Evolutionary conservation across 2,888 invertebrate genomes (phyloP), one percentile per base, ranked within the genome.

Genomic region (Lasiommata megera): DNA sequence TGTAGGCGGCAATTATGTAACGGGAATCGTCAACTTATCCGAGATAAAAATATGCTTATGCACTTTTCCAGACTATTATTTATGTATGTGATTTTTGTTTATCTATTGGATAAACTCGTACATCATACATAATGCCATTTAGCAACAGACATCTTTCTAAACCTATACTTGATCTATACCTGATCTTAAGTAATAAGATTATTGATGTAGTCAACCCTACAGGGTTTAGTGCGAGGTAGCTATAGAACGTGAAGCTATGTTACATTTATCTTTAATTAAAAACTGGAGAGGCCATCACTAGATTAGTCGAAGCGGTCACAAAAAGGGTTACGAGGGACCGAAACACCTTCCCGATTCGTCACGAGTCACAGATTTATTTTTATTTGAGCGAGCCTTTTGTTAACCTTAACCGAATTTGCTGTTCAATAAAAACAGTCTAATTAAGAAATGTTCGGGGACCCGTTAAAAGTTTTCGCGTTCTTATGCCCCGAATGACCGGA

Each of bases 261-360:
- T 75, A 79, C 78, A 84, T 84, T 46, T 85, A 87, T 84, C 80
- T 87, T 88, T 89, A 90, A 89, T 90, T 90, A 90, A 88, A 88
- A 89, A 80, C 79, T 76, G 72, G 72, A 74, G 79, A 77, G 79
- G 74, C 84, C 82, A 82, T 80, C 84, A 79, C 81, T 87, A 85
- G 89, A 88, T 90, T 88, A 88, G 87, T 80, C 77, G 71, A 82
- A 77, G 73, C 80, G 77, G 76, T 77, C 82, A 87, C 84, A 89
- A 88, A 89, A 88, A 88, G 87, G 84, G 83, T 83, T 82, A 80
- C 79, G 76, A 79, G 78, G 79, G 80, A 79, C 73, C 84, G 80
- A 84, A 88, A 88, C 88, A 87, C 86, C 86, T 82, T 78, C 74
- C 73, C 78, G 87, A 89, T 89, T 88, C 89, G 89, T 89, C 89